A percentile compares a stretch with the other conserved stretches of the same genome.
phyloP scores from a whole-genome alignment of 2,797 vertebrate species.

The Eulemur albifrons region DNA sequence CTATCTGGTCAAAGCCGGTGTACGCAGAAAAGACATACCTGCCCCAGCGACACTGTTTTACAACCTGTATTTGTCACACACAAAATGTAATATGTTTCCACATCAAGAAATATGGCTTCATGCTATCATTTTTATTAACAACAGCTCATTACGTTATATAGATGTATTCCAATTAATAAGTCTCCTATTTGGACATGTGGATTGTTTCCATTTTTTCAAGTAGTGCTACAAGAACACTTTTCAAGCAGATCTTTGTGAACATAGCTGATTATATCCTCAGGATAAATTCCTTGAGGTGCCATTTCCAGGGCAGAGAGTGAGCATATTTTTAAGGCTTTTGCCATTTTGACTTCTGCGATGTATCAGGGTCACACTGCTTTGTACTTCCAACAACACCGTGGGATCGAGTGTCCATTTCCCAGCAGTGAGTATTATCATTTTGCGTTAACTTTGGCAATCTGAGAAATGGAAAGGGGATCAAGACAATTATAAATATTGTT shows the following conservation, averaged over 20 bases:
- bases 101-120: background rate
- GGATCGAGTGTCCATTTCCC: background rate
- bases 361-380: background rate
- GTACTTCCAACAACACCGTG: rapidly evolving
- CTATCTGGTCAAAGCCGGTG: background rate
- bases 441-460: background rate
- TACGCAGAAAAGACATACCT: background rate
- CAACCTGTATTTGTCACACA: background rate
- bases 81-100: background rate
- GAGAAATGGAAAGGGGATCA: background rate
- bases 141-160: background rate
- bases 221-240: background rate
- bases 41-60: background rate
- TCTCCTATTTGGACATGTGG: background rate
- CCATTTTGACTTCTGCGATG: background rate
- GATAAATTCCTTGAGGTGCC: background rate
- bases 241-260: background rate
- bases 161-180: background rate
- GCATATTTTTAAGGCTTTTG: background rate
- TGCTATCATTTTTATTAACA: background rate
- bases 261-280: background rate
- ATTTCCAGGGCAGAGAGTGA: background rate
- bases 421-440: background rate
- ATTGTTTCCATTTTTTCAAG: background rate
- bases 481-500: background rate